Evolutionary conservation across 2,888 invertebrate genomes (phyloP).

Genomic region (Gonocerus acuteangulatus): DNA sequence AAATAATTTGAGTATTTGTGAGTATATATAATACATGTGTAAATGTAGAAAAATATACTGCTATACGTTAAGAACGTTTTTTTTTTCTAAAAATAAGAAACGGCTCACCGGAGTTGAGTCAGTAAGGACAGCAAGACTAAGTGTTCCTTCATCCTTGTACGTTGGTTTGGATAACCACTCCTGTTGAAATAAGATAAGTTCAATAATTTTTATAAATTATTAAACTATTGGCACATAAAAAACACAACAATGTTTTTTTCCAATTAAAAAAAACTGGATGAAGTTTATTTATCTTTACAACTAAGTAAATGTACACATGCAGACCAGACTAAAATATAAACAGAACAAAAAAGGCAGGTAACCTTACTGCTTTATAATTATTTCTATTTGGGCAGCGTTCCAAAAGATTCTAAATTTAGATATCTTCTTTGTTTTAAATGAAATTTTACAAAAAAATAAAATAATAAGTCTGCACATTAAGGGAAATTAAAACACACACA

Average conservation of each 20-base stretch:
- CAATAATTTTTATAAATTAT: neutral
- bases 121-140: neutral
- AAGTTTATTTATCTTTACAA: too few species aligned
- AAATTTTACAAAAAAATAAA: neutral
- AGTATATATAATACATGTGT: too few species aligned
- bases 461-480: neutral
- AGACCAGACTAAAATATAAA: too few species aligned
- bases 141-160: conserved; percentile 7
- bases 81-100: neutral
- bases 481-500: conserved; percentile 19
- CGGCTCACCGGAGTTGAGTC: conserved; percentile 1
- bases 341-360: too few species aligned
- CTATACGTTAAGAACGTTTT: too few species aligned
- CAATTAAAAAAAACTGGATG: too few species aligned
- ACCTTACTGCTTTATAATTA: too few species aligned
- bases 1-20: too few species aligned
- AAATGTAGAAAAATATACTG: too few species aligned
- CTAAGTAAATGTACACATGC: too few species aligned
- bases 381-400: conserved; percentile 6
- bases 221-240: too few species aligned
- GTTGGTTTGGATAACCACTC: conserved; percentile 13
- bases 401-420: conserved; percentile 14
- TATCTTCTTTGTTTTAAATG: neutral
- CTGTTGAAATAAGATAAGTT: conserved; percentile 9
- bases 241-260: too few species aligned